phyloP scores from a whole-genome alignment of 2,113 vertebrate species.

The Onychostruthus taczanowskii region DNA sequence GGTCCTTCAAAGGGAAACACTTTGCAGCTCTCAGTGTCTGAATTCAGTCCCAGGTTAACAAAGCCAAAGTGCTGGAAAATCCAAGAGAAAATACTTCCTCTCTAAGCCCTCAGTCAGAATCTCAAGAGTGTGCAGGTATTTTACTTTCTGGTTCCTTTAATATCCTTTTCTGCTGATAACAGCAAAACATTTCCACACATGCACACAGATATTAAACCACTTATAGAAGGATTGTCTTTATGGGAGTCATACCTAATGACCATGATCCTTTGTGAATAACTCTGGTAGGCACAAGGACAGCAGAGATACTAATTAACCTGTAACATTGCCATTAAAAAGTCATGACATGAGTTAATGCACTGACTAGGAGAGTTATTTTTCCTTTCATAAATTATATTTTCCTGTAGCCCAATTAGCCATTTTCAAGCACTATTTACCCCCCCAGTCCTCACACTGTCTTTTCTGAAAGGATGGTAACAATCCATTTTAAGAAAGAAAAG shows the following conservation, averaged over 20 bases:
- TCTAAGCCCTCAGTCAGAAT: background rate
- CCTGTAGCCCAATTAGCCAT: background rate
- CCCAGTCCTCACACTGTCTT: background rate
- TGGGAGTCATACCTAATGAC: background rate
- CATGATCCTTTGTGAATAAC: background rate
- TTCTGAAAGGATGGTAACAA: background rate
- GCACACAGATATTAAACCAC: background rate
- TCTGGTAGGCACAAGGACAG: background rate
- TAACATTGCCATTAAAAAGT: slow-evolving; percentile 26
- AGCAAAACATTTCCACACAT: background rate
- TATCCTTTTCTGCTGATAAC: background rate
- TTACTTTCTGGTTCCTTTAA: background rate
- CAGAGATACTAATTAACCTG: slow-evolving; percentile 24
- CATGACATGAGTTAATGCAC: slow-evolving; percentile 8
- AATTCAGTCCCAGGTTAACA: background rate
- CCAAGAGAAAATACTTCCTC: background rate
- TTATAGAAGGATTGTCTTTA: background rate
- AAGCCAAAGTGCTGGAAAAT: background rate
- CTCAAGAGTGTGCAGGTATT: background rate
- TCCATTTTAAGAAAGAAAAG: background rate
- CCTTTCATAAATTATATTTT: background rate
- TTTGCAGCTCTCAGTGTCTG: background rate
- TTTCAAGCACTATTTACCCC: background rate
- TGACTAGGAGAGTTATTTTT: slow-evolving; percentile 8
- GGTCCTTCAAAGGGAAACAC: background rate